These are phyloP conservation scores for Bilobella aurantiaca DNA, from an alignment of 1,140 invertebrate species.

Conservation along the genomic window DNA sequence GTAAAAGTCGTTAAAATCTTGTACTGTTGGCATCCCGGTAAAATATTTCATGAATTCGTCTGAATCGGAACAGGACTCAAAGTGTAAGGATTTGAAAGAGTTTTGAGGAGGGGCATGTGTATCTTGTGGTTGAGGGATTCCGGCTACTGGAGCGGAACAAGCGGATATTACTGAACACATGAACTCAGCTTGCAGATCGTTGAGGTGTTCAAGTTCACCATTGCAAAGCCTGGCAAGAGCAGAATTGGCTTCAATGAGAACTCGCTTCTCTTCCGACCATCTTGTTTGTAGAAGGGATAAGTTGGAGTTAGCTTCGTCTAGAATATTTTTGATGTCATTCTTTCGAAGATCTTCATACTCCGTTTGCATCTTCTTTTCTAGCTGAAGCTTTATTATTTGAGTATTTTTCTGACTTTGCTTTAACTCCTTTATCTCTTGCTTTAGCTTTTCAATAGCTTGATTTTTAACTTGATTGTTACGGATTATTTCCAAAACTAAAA, in stretches of 20 bases:
- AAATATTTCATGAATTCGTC: not conserved
- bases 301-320: not conserved
- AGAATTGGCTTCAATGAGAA: not conserved
- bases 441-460: not conserved
- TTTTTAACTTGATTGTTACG: not conserved
- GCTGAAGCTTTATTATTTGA: not conserved
- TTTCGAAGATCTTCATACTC: not conserved
- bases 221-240: not conserved
- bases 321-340: not conserved
- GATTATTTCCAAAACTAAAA: constrained; percentile 3
- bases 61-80: not conserved
- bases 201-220: not conserved
- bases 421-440: not conserved
- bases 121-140: not conserved
- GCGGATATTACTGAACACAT: not conserved
- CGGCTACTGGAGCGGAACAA: not conserved
- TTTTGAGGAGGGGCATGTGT: not conserved
- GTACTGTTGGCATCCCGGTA: not conserved
- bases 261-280: not conserved
- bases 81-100: not conserved
- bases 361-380: not conserved
- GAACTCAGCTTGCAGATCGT: not conserved
- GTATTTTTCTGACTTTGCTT: not conserved
- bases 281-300: not conserved
- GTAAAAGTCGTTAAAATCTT: not conserved